A percentile compares a stretch with the other conserved stretches of the same genome.
phyloP scores from a whole-genome alignment of 2,113 vertebrate genomes.

The Eulemur rufifrons region DNA sequence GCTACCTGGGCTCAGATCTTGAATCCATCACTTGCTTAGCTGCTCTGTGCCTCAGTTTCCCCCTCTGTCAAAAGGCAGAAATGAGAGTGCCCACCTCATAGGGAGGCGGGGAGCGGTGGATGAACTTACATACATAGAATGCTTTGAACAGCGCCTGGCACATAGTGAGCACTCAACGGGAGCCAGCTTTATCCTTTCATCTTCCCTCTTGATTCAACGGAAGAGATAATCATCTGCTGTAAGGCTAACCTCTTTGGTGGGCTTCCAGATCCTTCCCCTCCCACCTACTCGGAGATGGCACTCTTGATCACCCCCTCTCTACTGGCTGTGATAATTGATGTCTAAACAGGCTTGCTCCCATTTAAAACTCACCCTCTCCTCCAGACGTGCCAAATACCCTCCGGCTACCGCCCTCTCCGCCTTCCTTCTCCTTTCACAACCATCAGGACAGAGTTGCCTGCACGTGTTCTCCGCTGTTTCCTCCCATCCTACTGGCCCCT shows the following conservation, averaged over 20 bases:
- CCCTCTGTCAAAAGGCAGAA: neutral
- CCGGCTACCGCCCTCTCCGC: neutral
- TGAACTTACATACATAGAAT: neutral
- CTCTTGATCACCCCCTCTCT: neutral
- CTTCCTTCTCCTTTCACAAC: neutral
- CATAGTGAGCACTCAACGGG: neutral
- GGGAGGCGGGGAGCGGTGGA: neutral
- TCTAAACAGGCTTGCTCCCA: neutral
- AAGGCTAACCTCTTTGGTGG: neutral
- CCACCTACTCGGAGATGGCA: neutral
- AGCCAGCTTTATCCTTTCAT: neutral
- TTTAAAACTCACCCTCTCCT: neutral
- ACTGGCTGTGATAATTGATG: neutral
- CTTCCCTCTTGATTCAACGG: neutral
- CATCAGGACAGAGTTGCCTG: neutral
- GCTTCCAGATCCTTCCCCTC: conserved; percentile 33
- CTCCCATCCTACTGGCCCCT: neutral
- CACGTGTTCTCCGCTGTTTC: neutral
- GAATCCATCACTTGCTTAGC: neutral
- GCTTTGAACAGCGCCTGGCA: neutral
- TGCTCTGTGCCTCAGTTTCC: neutral
- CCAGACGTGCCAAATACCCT: neutral
- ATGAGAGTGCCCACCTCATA: neutral
- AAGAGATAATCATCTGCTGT: neutral
- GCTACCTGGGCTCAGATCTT: neutral